A percentile compares a stretch with the other conserved stretches of the same genome.
phyloP scores from a whole-genome alignment of 2,113 vertebrate species.

The Lepisosteus oculatus region DNA sequence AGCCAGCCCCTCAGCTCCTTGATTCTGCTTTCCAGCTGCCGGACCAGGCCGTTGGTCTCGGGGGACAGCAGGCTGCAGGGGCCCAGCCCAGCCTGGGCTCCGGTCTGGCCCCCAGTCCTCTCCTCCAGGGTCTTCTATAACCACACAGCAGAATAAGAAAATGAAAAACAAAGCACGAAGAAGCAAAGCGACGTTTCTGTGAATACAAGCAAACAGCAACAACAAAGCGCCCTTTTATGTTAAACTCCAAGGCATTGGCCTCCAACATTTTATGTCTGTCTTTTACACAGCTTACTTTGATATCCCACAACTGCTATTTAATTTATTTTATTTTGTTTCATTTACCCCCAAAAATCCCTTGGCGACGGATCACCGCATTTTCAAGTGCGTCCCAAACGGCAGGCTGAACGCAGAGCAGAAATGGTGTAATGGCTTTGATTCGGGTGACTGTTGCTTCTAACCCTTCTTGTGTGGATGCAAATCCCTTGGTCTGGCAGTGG shows the following conservation, averaged over 20 bases:
- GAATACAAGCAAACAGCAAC: not conserved
- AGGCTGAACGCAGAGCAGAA: too few species aligned
- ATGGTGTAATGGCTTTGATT: too few species aligned
- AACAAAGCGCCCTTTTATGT: not conserved
- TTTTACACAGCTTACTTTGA: not conserved
- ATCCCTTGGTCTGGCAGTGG: too few species aligned
- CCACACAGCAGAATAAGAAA: slow-evolving; percentile 7
- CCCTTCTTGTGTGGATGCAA: too few species aligned
- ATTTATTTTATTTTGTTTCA: not conserved
- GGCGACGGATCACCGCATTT: too few species aligned
- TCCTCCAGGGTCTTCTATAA: slow-evolving; percentile 80
- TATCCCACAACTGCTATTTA: not conserved
- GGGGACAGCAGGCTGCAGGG: slow-evolving; percentile 82
- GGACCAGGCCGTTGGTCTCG: slow-evolving; percentile 83
- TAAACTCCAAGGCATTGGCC: not conserved
- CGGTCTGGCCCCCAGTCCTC: slow-evolving; percentile 67
- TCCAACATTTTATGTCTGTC: not conserved
- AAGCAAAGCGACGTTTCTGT: too few species aligned
- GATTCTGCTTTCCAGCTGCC: slow-evolving; percentile 89
- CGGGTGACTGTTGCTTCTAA: too few species aligned
- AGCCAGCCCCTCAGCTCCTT: slow-evolving; percentile 97
- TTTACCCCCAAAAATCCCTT: not conserved
- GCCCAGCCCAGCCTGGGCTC: slow-evolving; percentile 59
- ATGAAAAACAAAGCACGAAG: not conserved
- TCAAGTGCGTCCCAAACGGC: too few species aligned